Conservation (phyloP, 2,113 vertebrate genomes). For the Danio rerio region GRCz12tu NC_133191.1:47503001-47503500, state of each 20-base stretch:
- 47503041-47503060: too few species aligned
- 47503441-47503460: too few species aligned
- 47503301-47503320: neutral
- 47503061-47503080: neutral
- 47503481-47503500: neutral
- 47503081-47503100: neutral
- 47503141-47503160: neutral
- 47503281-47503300: neutral
- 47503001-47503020: too few species aligned
- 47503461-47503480: neutral
- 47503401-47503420: neutral
- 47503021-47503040: too few species aligned
- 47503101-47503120: neutral
- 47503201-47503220: neutral
- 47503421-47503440: neutral
- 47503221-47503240: neutral
- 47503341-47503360: neutral
- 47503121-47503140: slow-evolving; percentile 1
- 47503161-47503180: neutral
- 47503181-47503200: neutral
- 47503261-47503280: neutral
- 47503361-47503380: neutral
- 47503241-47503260: neutral
- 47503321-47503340: neutral
- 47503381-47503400: neutral